Evolutionary conservation across 1,140 invertebrate species (phyloP).

Genomic region (Euura saliciscinereae): DNA sequence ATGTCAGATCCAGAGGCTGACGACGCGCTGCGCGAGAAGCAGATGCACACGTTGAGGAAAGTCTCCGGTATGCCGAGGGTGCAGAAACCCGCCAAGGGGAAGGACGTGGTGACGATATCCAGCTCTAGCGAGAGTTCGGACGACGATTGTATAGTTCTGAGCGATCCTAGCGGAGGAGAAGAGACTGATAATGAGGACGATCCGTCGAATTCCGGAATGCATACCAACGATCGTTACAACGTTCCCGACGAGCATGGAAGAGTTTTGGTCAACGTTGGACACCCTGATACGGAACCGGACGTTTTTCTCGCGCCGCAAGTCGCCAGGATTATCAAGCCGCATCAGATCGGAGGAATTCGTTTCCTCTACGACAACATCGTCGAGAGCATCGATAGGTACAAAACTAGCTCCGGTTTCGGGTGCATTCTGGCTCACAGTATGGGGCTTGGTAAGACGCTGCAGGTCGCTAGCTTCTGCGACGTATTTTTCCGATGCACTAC

Average conservation of each 20-base stretch:
- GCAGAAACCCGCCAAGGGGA: slow-evolving; percentile 53
- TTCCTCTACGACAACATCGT: slow-evolving; percentile 97
- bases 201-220: slow-evolving; percentile 74
- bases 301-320: slow-evolving; percentile 94
- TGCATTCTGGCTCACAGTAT: slow-evolving; percentile 99
- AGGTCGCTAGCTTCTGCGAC: slow-evolving; percentile 94
- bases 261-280: slow-evolving; percentile 95
- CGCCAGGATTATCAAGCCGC: slow-evolving; percentile 91
- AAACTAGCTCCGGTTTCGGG: slow-evolving; percentile 92
- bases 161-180: slow-evolving; percentile 70
- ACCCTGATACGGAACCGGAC: slow-evolving; percentile 90
- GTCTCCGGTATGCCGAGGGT: slow-evolving; percentile 42
- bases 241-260: slow-evolving; percentile 89
- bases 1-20: slow-evolving; percentile 52
- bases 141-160: slow-evolving; percentile 83
- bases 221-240: slow-evolving; percentile 92
- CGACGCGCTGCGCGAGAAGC: slow-evolving; percentile 47
- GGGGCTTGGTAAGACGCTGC: slow-evolving; percentile 99
- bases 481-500: slow-evolving; percentile 91
- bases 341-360: slow-evolving; percentile 95
- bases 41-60: slow-evolving; percentile 46
- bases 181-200: slow-evolving; percentile 69
- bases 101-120: slow-evolving; percentile 70
- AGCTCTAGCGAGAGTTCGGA: slow-evolving; percentile 69
- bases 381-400: slow-evolving; percentile 87